Evolutionary conservation across 2,113 vertebrate species (phyloP).

Genomic region (human): GRCh38 chr16:53219001-53219500

Average conservation of each 20-base stretch:
- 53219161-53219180: not conserved
- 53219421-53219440: not conserved
- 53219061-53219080: not conserved
- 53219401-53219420: not conserved
- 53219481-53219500: not conserved
- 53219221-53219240: slow-evolving; percentile 18
- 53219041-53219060: not conserved
- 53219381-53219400: not conserved
- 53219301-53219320: not conserved
- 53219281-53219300: not conserved
- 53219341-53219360: not conserved
- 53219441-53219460: not conserved
- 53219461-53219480: not conserved
- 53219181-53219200: not conserved
- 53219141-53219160: not conserved
- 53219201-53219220: not conserved
- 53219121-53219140: not conserved
- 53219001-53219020: not conserved
- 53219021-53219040: not conserved
- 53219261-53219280: not conserved
- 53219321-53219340: not conserved
- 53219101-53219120: not conserved
- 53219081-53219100: not conserved
- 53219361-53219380: not conserved
- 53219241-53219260: not conserved